Conservation (phyloP, 92 coral and sea anemone genomes). For the Anthopleura xanthogrammica region DNA sequence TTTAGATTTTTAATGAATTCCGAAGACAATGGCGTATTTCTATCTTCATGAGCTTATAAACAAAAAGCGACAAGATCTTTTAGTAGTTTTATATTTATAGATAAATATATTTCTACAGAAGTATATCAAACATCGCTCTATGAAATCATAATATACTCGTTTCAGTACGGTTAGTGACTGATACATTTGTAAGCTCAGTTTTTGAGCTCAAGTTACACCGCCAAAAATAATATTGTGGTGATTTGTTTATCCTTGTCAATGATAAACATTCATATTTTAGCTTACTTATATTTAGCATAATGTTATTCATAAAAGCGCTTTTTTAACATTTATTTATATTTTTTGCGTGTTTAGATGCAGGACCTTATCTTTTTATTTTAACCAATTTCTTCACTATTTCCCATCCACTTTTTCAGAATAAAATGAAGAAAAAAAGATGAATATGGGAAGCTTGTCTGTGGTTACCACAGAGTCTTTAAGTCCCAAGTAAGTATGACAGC, state of each 20-base stretch:
- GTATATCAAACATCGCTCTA: not conserved
- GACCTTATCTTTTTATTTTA: not conserved
- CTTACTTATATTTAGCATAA: not conserved
- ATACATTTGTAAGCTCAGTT: not conserved
- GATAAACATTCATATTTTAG: not conserved
- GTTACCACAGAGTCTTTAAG: conserved; percentile 39
- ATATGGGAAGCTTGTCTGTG: conserved; percentile 47
- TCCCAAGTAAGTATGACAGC: conserved; percentile 21
- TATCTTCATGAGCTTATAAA: not conserved
- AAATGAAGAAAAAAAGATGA: conserved; percentile 36
- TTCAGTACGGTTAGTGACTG: not conserved
- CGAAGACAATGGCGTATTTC: not conserved
- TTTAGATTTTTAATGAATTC: not conserved
- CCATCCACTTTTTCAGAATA: conserved; percentile 7
- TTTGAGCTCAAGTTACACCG: not conserved
- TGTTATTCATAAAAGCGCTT: not conserved
- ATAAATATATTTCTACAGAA: not conserved
- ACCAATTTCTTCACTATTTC: not conserved
- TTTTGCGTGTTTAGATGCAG: not conserved
- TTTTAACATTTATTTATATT: not conserved
- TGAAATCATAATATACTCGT: not conserved
- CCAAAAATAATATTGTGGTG: conserved; percentile 1
- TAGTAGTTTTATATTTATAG: not conserved
- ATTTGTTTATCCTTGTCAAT: not conserved
- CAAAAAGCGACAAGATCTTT: not conserved